phyloP scores from a whole-genome alignment of 2,888 invertebrate genomes.

The Amphiduros pacificus region DNA sequence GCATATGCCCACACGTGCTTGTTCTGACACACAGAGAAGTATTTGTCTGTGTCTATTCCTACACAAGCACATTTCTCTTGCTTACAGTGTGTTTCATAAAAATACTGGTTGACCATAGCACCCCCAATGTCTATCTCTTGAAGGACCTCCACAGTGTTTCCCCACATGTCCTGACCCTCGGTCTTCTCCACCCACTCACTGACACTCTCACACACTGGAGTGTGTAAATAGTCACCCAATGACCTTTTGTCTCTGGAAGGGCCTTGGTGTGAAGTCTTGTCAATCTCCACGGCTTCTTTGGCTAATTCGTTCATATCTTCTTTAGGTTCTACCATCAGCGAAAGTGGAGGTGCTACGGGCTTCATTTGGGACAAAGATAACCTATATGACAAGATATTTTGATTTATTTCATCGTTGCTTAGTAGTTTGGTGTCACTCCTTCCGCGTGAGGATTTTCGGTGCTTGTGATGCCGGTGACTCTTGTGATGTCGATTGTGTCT shows the following conservation, averaged over 20 bases:
- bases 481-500: not conserved
- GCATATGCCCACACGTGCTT: conserved; percentile 18
- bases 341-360: not conserved
- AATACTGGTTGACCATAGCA: conserved; percentile 10
- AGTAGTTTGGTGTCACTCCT: not conserved
- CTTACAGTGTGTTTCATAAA: conserved; percentile 13
- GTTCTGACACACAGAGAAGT: conserved; percentile 3
- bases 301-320: not conserved
- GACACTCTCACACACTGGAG: conserved; percentile 34
- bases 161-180: conserved; percentile 18
- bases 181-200: conserved; percentile 27
- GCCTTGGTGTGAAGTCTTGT: not conserved
- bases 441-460: too few relatives aligned
- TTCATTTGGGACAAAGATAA: not conserved
- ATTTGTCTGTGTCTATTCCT: conserved; percentile 10
- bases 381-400: not conserved
- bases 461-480: not conserved
- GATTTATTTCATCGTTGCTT: not conserved
- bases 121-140: conserved; percentile 16
- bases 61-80: conserved; percentile 17
- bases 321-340: not conserved
- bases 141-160: conserved; percentile 6
- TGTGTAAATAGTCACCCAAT: conserved; percentile 1
- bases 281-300: not conserved
- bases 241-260: not conserved